A percentile compares a stretch with the other conserved stretches of the same genome.
Conservation (phyloP, 2,797 vertebrate species). For the Phoeniculus purpureus region DNA sequence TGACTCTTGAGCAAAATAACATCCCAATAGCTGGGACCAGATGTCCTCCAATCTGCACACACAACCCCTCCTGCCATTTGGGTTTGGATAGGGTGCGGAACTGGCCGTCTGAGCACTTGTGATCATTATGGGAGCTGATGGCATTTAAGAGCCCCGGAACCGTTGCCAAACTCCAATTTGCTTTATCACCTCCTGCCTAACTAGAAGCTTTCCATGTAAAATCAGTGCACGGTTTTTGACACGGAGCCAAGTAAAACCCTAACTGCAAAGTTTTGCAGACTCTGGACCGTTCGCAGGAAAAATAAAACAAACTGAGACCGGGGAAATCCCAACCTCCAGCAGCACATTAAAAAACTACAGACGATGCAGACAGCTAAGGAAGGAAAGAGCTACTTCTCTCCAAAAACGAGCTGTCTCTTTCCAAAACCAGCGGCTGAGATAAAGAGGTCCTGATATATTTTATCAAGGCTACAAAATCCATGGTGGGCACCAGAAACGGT, state of each 20-base stretch:
- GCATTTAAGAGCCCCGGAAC: neutral
- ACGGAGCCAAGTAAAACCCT: neutral
- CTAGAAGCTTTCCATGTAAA: neutral
- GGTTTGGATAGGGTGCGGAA: neutral
- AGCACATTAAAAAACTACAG: neutral
- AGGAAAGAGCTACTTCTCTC: neutral
- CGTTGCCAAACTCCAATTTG: slow-evolving; percentile 3
- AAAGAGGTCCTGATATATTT: neutral
- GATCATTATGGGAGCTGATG: neutral
- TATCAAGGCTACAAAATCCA: neutral
- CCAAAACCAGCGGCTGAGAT: neutral
- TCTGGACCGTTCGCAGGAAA: neutral
- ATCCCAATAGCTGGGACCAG: neutral
- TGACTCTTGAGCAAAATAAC: neutral
- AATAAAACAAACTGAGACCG: neutral
- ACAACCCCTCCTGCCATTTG: neutral
- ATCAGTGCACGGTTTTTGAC: neutral
- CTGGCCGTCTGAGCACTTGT: neutral
- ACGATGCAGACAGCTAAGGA: neutral
- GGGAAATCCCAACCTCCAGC: neutral
- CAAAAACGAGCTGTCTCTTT: neutral
- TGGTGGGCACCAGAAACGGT: neutral
- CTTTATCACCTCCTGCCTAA: slow-evolving; percentile 23
- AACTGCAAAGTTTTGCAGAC: neutral
- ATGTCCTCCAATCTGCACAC: neutral